These are phyloP conservation scores for Drosophila baimaii DNA, from an alignment of 1,140 invertebrate species.

Conservation along the genomic window DNA sequence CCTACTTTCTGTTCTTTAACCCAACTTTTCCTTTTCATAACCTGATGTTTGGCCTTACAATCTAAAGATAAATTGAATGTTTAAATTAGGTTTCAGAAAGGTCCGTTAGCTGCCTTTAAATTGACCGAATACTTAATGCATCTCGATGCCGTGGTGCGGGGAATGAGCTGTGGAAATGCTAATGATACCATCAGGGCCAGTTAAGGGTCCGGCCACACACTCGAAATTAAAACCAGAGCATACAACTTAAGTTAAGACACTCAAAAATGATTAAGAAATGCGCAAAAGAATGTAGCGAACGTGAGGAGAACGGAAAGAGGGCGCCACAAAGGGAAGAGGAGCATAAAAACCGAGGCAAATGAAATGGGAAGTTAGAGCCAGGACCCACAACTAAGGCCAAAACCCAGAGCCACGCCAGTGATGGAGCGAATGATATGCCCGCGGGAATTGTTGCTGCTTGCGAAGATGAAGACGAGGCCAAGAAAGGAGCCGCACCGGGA, in stretches of 20 bases:
- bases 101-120: neutral
- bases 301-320: constrained; percentile 8
- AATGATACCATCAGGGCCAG: constrained; percentile 73
- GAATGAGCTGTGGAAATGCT: constrained; percentile 47
- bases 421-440: constrained; percentile 82
- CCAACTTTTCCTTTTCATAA: neutral
- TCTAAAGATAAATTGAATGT: neutral
- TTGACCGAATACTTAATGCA: constrained; percentile 21
- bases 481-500: constrained; percentile 20
- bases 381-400: constrained; percentile 22
- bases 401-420: constrained; percentile 48
- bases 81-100: neutral
- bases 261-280: constrained; percentile 82
- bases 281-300: constrained; percentile 43
- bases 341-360: constrained; percentile 50
- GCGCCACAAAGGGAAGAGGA: constrained; percentile 35
- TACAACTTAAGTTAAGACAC: constrained; percentile 75
- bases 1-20: neutral
- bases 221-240: constrained; percentile 69
- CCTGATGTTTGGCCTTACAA: neutral
- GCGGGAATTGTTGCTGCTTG: constrained; percentile 69
- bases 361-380: constrained; percentile 51
- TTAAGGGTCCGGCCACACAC: constrained; percentile 50
- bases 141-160: neutral
- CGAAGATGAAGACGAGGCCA: constrained; percentile 58